phyloP scores from a whole-genome alignment of 2,888 invertebrate genomes.

The Parnassius smintheus region DNA sequence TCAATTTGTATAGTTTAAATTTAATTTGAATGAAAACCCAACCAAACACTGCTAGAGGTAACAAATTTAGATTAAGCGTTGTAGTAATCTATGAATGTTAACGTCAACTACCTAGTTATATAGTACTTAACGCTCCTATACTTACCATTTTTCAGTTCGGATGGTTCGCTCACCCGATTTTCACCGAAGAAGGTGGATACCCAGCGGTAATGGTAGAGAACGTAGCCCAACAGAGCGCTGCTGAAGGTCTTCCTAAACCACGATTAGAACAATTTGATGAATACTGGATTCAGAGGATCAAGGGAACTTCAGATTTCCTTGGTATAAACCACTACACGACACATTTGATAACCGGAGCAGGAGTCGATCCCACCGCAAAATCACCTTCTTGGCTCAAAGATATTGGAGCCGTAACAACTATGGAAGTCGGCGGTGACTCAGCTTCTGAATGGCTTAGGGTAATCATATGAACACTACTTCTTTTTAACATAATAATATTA shows the following conservation, averaged over 20 bases:
- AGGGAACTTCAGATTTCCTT: constrained; percentile 73
- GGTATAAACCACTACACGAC: constrained; percentile 79
- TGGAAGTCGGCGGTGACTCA: constrained; percentile 71
- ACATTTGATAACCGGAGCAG: constrained; percentile 64
- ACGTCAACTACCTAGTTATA: no score
- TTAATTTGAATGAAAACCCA: no score
- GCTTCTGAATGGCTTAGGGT: constrained; percentile 77
- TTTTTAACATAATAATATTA: background rate
- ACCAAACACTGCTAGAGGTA: no score
- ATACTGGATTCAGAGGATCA: constrained; percentile 70
- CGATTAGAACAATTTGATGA: constrained; percentile 72
- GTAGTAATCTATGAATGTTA: no score
- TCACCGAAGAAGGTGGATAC: constrained; percentile 73
- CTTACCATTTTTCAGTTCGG: constrained; percentile 58
- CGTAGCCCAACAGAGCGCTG: constrained; percentile 61
- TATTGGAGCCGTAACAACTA: constrained; percentile 67
- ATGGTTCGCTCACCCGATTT: constrained; percentile 79
- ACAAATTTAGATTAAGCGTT: no score
- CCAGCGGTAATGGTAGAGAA: constrained; percentile 72
- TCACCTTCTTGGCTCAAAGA: constrained; percentile 76
- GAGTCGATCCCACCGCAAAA: constrained; percentile 65
- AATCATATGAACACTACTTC: constrained; percentile 24
- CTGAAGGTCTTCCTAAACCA: constrained; percentile 63
- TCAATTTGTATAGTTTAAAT: no score
- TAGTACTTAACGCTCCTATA: background rate